Evolutionary conservation across 2,797 vertebrate genomes (phyloP).

Genomic region (Pyrrhura leucotis): DNA sequence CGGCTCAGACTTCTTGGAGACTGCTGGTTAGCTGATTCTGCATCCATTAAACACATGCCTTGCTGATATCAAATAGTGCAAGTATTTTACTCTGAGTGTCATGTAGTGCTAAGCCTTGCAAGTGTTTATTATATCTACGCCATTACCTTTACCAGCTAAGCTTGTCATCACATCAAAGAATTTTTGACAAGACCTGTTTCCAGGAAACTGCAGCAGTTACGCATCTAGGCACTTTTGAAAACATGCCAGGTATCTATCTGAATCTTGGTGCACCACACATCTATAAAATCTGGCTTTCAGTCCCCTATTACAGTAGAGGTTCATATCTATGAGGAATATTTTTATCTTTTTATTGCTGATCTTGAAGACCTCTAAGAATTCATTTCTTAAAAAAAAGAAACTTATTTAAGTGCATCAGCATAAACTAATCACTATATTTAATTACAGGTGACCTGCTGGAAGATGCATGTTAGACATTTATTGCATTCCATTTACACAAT

Average conservation of each 20-base stretch:
- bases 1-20: neutral
- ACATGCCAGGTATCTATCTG: slow-evolving; percentile 34
- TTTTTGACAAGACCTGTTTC: slow-evolving; percentile 51
- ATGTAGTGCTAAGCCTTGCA: slow-evolving; percentile 39
- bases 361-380: neutral
- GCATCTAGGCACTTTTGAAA: slow-evolving; percentile 50
- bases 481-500: neutral
- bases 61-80: neutral
- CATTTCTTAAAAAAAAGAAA: neutral
- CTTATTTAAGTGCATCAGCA: neutral
- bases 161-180: slow-evolving; percentile 60
- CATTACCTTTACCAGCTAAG: slow-evolving; percentile 30
- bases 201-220: slow-evolving; percentile 49
- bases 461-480: neutral
- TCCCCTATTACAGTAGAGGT: neutral
- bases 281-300: slow-evolving; percentile 16
- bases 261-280: neutral
- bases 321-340: neutral
- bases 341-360: slow-evolving; percentile 20
- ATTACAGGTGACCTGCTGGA: neutral
- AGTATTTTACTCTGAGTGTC: slow-evolving; percentile 28
- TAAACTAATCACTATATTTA: neutral
- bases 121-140: slow-evolving; percentile 45
- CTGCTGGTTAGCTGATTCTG: neutral
- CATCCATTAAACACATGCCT: neutral